phyloP scores from a whole-genome alignment of 2,113 vertebrate species.

The Peucedramus taeniatus region DNA sequence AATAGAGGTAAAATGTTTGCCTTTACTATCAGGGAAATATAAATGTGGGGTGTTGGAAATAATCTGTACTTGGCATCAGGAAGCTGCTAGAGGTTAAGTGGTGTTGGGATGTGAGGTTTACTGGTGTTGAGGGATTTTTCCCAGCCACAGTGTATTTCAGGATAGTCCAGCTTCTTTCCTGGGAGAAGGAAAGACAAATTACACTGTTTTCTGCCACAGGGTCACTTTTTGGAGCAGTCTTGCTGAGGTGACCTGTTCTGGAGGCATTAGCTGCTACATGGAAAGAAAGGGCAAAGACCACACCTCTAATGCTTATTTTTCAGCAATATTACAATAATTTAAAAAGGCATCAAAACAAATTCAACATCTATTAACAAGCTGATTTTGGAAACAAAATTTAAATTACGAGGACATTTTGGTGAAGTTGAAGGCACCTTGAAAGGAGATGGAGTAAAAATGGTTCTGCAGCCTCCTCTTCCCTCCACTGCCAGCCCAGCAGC shows the following conservation, averaged over 20 bases:
- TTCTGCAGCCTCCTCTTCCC: background rate
- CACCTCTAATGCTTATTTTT: background rate
- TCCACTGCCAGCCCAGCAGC: background rate
- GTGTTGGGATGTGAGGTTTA: background rate
- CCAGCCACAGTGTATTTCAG: background rate
- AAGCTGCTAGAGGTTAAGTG: background rate
- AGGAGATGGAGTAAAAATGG: background rate
- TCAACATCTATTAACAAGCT: slow-evolving; percentile 19
- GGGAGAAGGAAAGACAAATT: background rate
- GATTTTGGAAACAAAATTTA: background rate
- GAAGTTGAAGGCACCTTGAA: slow-evolving; percentile 54
- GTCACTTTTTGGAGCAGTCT: background rate
- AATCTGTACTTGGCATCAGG: background rate
- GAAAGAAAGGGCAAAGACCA: background rate
- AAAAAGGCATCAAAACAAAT: slow-evolving; percentile 50
- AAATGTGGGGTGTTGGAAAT: background rate
- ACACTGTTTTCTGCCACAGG: background rate
- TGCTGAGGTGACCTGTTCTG: background rate
- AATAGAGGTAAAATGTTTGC: background rate
- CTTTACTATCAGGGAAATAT: background rate
- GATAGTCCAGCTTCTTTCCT: background rate
- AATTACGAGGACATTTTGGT: background rate
- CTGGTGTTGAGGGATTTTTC: background rate
- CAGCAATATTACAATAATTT: slow-evolving; percentile 55
- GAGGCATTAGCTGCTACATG: accelerated